A percentile compares a stretch with the other conserved stretches of the same genome.
Evolutionary conservation across 1,140 invertebrate species (phyloP).

Genomic region (Drosophila sucinea): DNA sequence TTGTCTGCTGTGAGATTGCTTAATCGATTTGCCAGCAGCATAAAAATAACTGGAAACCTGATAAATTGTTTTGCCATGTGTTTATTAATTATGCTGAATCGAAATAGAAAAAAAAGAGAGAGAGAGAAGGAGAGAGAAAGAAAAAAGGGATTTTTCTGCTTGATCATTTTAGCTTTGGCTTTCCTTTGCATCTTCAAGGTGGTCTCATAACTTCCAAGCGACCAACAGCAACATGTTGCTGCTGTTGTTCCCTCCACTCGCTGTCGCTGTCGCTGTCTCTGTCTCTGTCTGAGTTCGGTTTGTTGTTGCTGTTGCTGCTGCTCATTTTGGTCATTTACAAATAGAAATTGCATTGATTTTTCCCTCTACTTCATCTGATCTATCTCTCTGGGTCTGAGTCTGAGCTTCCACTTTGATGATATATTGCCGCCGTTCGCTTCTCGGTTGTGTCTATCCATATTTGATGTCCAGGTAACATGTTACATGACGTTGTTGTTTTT

Average conservation of each 20-base stretch:
- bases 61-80: slow-evolving; percentile 78
- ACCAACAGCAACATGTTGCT: slow-evolving; percentile 29
- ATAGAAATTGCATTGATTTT: slow-evolving; percentile 81
- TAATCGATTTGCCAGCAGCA: slow-evolving; percentile 76
- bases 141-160: slow-evolving; percentile 42
- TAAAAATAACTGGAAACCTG: slow-evolving; percentile 35
- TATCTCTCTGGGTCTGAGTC: slow-evolving; percentile 18
- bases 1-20: slow-evolving; percentile 61
- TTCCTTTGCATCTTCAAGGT: slow-evolving; percentile 55
- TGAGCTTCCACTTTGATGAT: slow-evolving; percentile 69
- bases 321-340: slow-evolving; percentile 79
- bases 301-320: slow-evolving; percentile 27
- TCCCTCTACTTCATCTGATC: slow-evolving; percentile 32
- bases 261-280: not conserved
- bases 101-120: slow-evolving; percentile 53
- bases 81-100: slow-evolving; percentile 79
- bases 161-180: slow-evolving; percentile 4
- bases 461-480: slow-evolving; percentile 71
- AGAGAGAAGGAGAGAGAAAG: not conserved
- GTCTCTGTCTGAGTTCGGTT: slow-evolving; percentile 9
- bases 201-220: slow-evolving; percentile 47
- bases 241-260: not conserved
- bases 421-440: slow-evolving; percentile 60
- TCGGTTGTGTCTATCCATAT: slow-evolving; percentile 55
- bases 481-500: slow-evolving; percentile 73